Percentiles rank a stretch among this genome's conserved stretches.
Conservation (phyloP, 2,113 vertebrate genomes). For the Pampusana beccarii region DNA sequence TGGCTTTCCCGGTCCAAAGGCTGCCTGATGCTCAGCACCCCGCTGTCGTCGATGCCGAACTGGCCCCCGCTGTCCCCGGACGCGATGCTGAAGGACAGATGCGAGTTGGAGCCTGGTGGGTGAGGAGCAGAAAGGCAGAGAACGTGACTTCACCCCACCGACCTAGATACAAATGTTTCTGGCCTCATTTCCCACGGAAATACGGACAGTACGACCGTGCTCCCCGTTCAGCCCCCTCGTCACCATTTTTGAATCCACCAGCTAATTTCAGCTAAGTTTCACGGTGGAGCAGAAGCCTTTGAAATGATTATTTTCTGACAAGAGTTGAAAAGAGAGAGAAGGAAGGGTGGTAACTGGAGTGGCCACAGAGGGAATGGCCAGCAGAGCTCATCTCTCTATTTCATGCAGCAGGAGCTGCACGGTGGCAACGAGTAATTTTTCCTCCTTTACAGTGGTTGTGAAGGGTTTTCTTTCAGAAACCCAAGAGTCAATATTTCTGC, state of each 20-base stretch:
- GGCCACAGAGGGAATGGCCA: fast-evolving
- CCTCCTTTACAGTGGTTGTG: not conserved
- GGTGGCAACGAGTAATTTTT: fast-evolving
- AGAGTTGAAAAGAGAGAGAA: not conserved
- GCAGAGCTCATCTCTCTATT: not conserved
- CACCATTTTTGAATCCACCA: not conserved
- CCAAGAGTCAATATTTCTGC: not conserved
- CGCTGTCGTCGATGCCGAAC: slow-evolving; percentile 80
- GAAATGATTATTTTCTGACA: not conserved
- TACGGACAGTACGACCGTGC: fast-evolving
- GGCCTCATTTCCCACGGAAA: not conserved
- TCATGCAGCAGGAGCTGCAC: not conserved
- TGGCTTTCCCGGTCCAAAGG: slow-evolving; percentile 90
- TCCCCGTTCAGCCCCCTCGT: not conserved
- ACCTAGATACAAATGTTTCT: not conserved
- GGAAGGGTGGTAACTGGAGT: not conserved
- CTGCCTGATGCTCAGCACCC: slow-evolving; percentile 80
- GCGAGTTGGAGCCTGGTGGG: slow-evolving; percentile 83
- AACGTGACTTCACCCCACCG: not conserved
- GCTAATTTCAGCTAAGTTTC: not conserved
- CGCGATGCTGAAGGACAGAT: slow-evolving; percentile 85
- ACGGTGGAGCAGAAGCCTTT: not conserved
- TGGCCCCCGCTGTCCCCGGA: slow-evolving; percentile 89
- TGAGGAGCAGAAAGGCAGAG: not conserved
- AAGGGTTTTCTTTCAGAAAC: not conserved